Conservation (phyloP, 2,888 invertebrate genomes). For the Archaeoteleia sp. region DNA sequence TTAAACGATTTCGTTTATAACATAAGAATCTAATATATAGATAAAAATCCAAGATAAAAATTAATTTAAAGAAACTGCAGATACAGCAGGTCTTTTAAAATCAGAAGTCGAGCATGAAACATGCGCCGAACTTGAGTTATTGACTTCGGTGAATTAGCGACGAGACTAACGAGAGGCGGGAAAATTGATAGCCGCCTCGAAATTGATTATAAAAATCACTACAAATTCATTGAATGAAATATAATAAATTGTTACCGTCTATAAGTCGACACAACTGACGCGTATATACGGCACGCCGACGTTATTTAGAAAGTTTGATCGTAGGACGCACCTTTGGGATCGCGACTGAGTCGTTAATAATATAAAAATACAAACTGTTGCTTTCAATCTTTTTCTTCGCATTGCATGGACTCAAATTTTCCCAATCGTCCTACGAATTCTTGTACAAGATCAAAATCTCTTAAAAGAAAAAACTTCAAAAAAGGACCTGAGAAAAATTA, state of each 20-base stretch:
- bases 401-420: slow-evolving; percentile 7
- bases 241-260: slow-evolving; percentile 20
- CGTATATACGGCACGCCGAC: slow-evolving; percentile 12
- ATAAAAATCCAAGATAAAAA: slow-evolving; percentile 8
- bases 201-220: slow-evolving; percentile 15
- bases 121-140: slow-evolving; percentile 12
- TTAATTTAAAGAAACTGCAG: slow-evolving; percentile 11
- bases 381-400: slow-evolving; percentile 43
- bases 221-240: slow-evolving; percentile 30
- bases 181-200: slow-evolving; percentile 4
- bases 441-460: slow-evolving; percentile 8
- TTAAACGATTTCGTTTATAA: no score
- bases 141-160: slow-evolving; percentile 15
- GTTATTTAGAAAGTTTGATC: slow-evolving; percentile 22
- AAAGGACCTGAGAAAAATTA: slow-evolving; percentile 2
- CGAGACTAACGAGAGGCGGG: slow-evolving; percentile 15
- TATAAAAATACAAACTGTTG: slow-evolving; percentile 70
- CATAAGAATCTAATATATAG: no score
- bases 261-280: slow-evolving; percentile 12
- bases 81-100: slow-evolving; percentile 21
- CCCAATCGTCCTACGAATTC: neutral
- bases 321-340: slow-evolving; percentile 18
- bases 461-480: neutral
- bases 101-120: slow-evolving; percentile 17
- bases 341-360: slow-evolving; percentile 37